These are phyloP conservation scores for Rhinoptilus africanus DNA, from an alignment of 2,113 vertebrate genomes.

Conservation along the genomic window DNA sequence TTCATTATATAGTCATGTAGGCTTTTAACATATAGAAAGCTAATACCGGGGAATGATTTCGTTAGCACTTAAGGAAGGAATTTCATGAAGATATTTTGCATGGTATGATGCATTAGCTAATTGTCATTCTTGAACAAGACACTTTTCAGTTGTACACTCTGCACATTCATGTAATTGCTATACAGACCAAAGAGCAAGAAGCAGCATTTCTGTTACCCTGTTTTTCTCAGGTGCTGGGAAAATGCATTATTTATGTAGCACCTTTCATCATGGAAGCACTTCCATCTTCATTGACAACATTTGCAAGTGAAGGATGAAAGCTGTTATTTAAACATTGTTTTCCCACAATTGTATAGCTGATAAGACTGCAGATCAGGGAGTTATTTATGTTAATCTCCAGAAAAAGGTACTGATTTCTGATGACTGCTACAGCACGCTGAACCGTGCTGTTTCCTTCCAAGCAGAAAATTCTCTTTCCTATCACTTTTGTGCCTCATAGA, in stretches of 20 bases:
- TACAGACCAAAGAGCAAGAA: neutral
- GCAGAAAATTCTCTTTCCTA: constrained; percentile 10
- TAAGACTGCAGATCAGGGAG: neutral
- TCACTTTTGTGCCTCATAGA: neutral
- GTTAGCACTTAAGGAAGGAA: neutral
- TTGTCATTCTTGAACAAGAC: neutral
- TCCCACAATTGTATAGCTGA: neutral
- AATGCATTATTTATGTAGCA: neutral
- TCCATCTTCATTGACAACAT: neutral
- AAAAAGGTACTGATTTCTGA: neutral
- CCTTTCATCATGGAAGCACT: neutral
- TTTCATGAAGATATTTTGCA: neutral
- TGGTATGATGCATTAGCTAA: neutral
- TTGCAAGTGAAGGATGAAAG: constrained; percentile 9
- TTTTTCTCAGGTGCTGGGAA: neutral
- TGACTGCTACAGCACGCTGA: neutral
- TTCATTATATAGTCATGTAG: neutral
- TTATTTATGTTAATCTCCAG: constrained; percentile 1
- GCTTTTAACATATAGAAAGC: neutral
- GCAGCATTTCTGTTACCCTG: neutral
- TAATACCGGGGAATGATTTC: neutral
- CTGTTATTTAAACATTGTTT: neutral
- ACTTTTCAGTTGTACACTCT: neutral
- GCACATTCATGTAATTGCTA: neutral
- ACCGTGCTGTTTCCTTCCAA: neutral